phyloP scores from a whole-genome alignment of 2,797 vertebrate species.

The Cirrhinus molitorella region DNA sequence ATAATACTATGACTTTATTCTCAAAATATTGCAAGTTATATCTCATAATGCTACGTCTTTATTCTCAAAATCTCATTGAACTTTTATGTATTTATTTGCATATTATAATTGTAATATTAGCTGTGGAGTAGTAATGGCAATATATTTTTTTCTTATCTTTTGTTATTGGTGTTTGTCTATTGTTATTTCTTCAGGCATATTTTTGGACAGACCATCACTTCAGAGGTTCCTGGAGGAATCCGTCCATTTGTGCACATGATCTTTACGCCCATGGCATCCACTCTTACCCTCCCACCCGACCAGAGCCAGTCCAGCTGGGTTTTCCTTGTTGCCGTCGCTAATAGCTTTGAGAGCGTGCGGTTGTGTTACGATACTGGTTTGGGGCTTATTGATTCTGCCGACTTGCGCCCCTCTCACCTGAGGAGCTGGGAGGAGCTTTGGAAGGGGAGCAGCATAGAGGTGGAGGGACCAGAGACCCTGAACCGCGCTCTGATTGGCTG shows the following conservation, averaged over 20 bases:
- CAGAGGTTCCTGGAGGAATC: constrained; percentile 83
- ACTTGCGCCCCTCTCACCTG: constrained; percentile 78
- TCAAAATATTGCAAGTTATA: too few species aligned
- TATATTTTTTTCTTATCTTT: too few species aligned
- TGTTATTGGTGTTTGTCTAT: too few species aligned
- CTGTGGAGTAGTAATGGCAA: too few species aligned
- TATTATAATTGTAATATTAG: too few species aligned
- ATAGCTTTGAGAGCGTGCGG: constrained; percentile 72
- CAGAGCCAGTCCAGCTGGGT: constrained; percentile 82
- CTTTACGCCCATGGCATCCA: constrained; percentile 78
- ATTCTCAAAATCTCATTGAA: too few species aligned
- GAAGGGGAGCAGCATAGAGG: constrained; percentile 79
- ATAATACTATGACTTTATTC: too few species aligned
- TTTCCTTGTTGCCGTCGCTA: constrained; percentile 81
- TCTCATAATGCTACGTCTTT: too few species aligned
- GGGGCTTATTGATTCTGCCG: constrained; percentile 65
- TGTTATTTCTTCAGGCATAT: constrained; percentile 78
- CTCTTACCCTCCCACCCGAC: constrained; percentile 72
- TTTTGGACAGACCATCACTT: constrained; percentile 77
- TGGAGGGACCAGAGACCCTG: constrained; percentile 76
- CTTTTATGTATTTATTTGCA: too few species aligned
- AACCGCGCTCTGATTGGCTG: constrained; percentile 85
- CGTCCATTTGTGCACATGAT: constrained; percentile 85
- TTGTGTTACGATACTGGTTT: constrained; percentile 75
- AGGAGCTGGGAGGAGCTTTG: constrained; percentile 86